These are phyloP conservation scores for Sebastes dallii DNA, from an alignment of 2,797 vertebrate species.

Conservation along the genomic window DNA sequence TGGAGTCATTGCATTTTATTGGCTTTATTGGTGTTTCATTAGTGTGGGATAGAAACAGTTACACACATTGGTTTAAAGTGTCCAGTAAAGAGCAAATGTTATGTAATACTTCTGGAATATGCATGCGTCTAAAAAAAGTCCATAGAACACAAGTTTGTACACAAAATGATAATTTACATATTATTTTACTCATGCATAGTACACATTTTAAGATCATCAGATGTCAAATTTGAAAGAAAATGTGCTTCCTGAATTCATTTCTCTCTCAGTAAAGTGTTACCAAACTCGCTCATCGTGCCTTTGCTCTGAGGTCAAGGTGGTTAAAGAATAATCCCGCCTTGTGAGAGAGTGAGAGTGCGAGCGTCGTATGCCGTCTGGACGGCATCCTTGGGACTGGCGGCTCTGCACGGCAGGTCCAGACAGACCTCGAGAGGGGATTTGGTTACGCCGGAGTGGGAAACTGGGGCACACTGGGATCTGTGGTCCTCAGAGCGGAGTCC, in stretches of 20 bases:
- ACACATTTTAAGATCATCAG: background rate
- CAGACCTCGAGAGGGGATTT: constrained; percentile 70
- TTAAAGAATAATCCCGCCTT: constrained; percentile 61
- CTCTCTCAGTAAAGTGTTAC: background rate
- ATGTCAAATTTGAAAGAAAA: background rate
- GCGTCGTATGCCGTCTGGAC: constrained; percentile 53
- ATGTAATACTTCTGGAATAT: background rate
- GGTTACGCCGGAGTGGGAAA: constrained; percentile 51
- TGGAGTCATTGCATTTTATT: background rate
- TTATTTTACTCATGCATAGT: background rate
- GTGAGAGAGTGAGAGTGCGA: constrained; percentile 29
- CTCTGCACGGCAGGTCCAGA: constrained; percentile 57
- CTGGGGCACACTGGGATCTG: constrained; percentile 70
- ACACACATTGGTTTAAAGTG: background rate
- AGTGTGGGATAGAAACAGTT: background rate
- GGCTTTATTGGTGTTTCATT: background rate
- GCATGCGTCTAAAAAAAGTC: background rate
- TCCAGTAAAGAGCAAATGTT: background rate
- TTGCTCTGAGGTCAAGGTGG: constrained; percentile 38
- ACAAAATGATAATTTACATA: background rate
- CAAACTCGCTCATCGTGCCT: background rate
- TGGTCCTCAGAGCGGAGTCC: constrained; percentile 44
- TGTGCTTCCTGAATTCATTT: background rate
- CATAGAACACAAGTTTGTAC: background rate
- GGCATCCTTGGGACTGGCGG: constrained; percentile 36